phyloP scores from a whole-genome alignment of 2,797 vertebrate genomes.

The Coccyzus lansbergi region DNA sequence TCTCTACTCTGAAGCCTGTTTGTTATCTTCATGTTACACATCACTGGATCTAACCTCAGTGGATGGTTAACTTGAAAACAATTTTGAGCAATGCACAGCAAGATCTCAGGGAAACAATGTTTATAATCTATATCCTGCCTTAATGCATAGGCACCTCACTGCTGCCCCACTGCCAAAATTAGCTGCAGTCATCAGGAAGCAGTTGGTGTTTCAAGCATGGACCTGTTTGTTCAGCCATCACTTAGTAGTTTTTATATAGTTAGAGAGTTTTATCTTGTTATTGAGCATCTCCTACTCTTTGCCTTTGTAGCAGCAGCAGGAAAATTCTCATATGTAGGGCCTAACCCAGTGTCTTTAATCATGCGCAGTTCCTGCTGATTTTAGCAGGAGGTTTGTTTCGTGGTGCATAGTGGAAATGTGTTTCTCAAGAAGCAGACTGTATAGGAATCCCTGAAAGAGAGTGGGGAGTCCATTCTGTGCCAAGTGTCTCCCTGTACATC shows the following conservation, averaged over 20 bases:
- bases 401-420: neutral
- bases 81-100: neutral
- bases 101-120: constrained; percentile 41
- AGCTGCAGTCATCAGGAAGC: constrained; percentile 6
- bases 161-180: constrained; percentile 22
- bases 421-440: neutral
- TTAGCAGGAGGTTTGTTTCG: neutral
- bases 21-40: constrained; percentile 3
- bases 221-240: neutral
- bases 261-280: neutral
- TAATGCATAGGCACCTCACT: rapidly evolving
- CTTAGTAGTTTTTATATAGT: neutral
- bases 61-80: constrained; percentile 26
- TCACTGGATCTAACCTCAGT: rapidly evolving
- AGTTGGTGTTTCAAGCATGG: constrained; percentile 15
- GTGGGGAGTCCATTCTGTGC: neutral
- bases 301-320: neutral
- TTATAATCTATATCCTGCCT: constrained; percentile 58
- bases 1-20: neutral
- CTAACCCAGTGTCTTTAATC: neutral
- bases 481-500: neutral
- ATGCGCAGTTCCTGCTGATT: neutral
- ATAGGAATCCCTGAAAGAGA: neutral
- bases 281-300: neutral
- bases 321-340: neutral